Percentiles rank a stretch among this genome's conserved stretches.
Conservation (phyloP, 2,888 invertebrate genomes). For the Euplexia lucipara region DNA sequence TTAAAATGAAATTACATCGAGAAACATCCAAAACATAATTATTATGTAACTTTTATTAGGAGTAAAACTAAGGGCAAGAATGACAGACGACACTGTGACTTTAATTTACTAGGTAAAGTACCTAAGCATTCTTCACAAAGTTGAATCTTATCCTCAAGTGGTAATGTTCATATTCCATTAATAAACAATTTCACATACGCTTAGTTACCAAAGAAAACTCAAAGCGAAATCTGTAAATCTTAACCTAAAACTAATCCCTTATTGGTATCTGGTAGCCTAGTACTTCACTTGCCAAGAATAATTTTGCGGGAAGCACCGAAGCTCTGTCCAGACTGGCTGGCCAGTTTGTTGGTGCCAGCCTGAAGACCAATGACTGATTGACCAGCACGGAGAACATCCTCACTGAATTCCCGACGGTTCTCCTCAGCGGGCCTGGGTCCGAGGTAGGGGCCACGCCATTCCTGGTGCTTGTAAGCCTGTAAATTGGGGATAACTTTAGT, state of each 20-base stretch:
- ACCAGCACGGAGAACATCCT: slow-evolving; percentile 95
- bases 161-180: no score
- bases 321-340: slow-evolving; percentile 96
- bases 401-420: slow-evolving; percentile 95
- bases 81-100: no score
- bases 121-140: no score
- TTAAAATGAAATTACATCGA: background rate
- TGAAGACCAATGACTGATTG: slow-evolving; percentile 96
- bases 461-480: slow-evolving; percentile 95
- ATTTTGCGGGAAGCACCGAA: slow-evolving; percentile 96
- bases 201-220: no score
- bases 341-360: slow-evolving; percentile 96
- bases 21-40: slow-evolving; percentile 19
- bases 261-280: slow-evolving; percentile 51
- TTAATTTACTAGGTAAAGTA: no score
- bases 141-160: no score
- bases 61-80: no score
- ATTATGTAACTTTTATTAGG: slow-evolving; percentile 26
- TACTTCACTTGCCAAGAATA: slow-evolving; percentile 93
- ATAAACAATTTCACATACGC: no score
- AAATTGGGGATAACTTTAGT: slow-evolving; percentile 49
- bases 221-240: no score
- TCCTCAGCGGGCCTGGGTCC: slow-evolving; percentile 97
- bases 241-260: slow-evolving; percentile 17
- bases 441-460: slow-evolving; percentile 95